These are phyloP conservation scores for Heliothis subflexa DNA, from an alignment of 1,140 invertebrate genomes.

Conservation along the genomic window DNA sequence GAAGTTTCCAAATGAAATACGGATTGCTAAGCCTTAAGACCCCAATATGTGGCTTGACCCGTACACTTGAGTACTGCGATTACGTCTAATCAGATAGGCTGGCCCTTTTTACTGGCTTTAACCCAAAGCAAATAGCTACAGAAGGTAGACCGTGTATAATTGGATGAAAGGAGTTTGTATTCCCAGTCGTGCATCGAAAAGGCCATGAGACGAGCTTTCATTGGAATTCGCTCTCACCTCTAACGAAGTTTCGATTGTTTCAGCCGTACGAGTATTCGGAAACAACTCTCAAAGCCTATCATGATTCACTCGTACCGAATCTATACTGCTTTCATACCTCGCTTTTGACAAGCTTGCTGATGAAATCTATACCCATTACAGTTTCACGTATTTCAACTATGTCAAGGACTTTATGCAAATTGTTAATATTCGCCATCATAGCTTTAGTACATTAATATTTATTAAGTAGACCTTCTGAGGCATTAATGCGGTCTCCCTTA, in stretches of 20 bases:
- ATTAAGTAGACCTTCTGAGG: background rate
- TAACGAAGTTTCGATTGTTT: too few relatives aligned
- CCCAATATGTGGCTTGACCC: conserved; percentile 30
- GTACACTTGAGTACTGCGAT: conserved; percentile 1
- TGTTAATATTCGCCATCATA: background rate
- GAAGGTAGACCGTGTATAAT: background rate
- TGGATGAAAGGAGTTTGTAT: background rate
- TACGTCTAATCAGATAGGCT: conserved; percentile 3
- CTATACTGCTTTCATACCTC: too few relatives aligned
- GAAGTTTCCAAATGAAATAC: conserved; percentile 1
- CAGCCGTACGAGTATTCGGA: too few relatives aligned
- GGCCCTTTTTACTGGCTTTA: conserved; percentile 1
- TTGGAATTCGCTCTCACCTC: background rate
- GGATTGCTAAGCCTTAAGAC: background rate
- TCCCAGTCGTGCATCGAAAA: background rate
- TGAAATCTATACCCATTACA: too few relatives aligned
- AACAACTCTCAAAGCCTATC: too few relatives aligned
- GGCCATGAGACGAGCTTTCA: background rate
- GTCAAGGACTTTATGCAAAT: background rate
- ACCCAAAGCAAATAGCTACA: background rate
- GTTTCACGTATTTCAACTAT: background rate
- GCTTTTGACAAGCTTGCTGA: too few relatives aligned
- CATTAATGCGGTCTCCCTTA: background rate
- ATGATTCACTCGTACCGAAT: too few relatives aligned
- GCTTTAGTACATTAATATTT: background rate